Conservation (phyloP, 2,113 vertebrate species). For the Stegostoma tigrinum region DNA sequence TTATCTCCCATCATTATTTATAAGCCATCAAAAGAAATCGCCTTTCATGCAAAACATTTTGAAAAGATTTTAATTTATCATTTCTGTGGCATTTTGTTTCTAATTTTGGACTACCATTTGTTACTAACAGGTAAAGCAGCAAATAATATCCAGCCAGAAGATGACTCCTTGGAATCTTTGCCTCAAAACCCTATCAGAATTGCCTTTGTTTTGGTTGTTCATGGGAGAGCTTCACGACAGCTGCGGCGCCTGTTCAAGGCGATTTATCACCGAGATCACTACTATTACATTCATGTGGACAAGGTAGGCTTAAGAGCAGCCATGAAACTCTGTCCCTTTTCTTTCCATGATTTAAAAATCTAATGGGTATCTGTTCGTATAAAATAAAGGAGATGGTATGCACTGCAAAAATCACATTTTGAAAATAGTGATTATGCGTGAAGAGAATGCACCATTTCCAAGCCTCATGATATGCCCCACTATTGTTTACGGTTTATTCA, state of each 20-base stretch:
- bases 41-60: too few species aligned
- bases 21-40: not conserved
- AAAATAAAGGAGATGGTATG: not conserved
- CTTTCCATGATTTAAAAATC: not conserved
- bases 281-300: conserved; percentile 96
- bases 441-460: not conserved
- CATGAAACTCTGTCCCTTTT: not conserved
- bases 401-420: not conserved
- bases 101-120: not conserved
- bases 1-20: not conserved
- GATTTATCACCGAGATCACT: conserved; percentile 93
- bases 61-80: not conserved
- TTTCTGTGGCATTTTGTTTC: not conserved
- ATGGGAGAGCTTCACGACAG: conserved; percentile 87
- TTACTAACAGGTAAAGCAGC: conserved; percentile 76
- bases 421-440: not conserved
- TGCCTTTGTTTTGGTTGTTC: conserved; percentile 90
- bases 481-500: not conserved
- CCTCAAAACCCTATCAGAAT: conserved; percentile 79
- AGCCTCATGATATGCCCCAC: not conserved
- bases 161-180: conserved; percentile 78
- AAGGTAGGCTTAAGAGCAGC: conserved; percentile 62
- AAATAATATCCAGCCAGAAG: conserved; percentile 87
- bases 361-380: not conserved
- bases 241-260: conserved; percentile 95